phyloP scores from a whole-genome alignment of 2,888 invertebrate genomes.

The Xylophagus ater region DNA sequence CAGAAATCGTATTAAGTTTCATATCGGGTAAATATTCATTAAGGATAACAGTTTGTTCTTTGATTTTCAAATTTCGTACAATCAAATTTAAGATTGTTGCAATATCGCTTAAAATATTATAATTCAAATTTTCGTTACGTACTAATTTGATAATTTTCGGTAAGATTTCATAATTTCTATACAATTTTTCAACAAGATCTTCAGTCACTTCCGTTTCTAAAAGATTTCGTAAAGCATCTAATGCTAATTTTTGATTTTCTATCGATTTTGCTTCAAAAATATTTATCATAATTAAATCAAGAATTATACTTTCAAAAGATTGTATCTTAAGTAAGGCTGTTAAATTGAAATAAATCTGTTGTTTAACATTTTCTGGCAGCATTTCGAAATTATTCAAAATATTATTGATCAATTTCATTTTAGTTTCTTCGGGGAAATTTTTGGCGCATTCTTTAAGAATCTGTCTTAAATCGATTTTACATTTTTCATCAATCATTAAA shows the following conservation, averaged over 20 bases:
- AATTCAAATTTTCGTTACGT: slow-evolving; percentile 17
- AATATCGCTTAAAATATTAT: slow-evolving; percentile 33
- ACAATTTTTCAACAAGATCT: slow-evolving; percentile 36
- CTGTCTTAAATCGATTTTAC: slow-evolving; percentile 18
- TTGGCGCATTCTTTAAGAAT: slow-evolving; percentile 44
- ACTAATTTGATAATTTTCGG: slow-evolving; percentile 35
- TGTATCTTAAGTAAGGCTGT: background rate
- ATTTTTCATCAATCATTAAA: slow-evolving; percentile 38
- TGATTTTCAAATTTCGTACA: slow-evolving; percentile 34
- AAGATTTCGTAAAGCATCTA: slow-evolving; percentile 29
- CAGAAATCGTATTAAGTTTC: slow-evolving; percentile 26
- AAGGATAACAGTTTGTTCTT: slow-evolving; percentile 40
- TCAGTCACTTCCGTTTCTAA: slow-evolving; percentile 21
- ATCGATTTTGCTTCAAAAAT: slow-evolving; percentile 12
- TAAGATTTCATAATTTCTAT: slow-evolving; percentile 37
- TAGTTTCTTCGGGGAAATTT: slow-evolving; percentile 45
- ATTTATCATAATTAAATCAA: slow-evolving; percentile 2
- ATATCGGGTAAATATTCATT: slow-evolving; percentile 34
- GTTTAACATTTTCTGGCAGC: slow-evolving; percentile 12
- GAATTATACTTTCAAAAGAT: background rate
- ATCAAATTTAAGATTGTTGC: slow-evolving; percentile 39
- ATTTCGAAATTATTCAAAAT: slow-evolving; percentile 10
- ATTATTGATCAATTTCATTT: slow-evolving; percentile 34
- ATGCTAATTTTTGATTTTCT: slow-evolving; percentile 25
- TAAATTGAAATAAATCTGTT: slow-evolving; percentile 8